Conservation (phyloP, 2,113 vertebrate species). For the Scortum barcoo region DNA sequence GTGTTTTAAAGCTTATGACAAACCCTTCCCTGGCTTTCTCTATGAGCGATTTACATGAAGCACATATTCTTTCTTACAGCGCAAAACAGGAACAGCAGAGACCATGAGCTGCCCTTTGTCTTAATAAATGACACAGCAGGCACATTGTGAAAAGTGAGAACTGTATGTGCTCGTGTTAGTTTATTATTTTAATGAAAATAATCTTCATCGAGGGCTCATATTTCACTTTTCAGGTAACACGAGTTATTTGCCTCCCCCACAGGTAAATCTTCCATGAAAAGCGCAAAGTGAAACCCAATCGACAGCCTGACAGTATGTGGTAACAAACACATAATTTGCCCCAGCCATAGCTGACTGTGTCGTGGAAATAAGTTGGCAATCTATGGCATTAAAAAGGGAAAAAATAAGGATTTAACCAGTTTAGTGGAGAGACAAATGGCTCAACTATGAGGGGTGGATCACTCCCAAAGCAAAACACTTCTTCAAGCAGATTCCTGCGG, state of each 20-base stretch:
- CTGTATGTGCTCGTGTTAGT: background rate
- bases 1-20: background rate
- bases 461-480: slow-evolving; percentile 19
- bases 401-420: background rate
- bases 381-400: background rate
- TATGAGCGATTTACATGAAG: background rate
- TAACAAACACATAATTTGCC: background rate
- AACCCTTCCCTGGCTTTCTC: background rate
- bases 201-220: background rate
- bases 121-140: background rate
- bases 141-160: background rate
- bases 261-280: background rate
- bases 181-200: background rate
- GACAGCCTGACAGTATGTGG: background rate
- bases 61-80: background rate
- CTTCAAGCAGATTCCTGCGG: background rate
- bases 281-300: background rate
- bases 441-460: slow-evolving; percentile 1
- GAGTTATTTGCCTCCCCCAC: background rate
- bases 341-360: background rate
- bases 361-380: background rate
- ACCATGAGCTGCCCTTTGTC: background rate
- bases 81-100: slow-evolving; percentile 2
- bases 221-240: background rate
- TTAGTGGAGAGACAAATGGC: background rate